Conservation (phyloP, 2,888 invertebrate species). For the Caenorhabditis sp. region DNA sequence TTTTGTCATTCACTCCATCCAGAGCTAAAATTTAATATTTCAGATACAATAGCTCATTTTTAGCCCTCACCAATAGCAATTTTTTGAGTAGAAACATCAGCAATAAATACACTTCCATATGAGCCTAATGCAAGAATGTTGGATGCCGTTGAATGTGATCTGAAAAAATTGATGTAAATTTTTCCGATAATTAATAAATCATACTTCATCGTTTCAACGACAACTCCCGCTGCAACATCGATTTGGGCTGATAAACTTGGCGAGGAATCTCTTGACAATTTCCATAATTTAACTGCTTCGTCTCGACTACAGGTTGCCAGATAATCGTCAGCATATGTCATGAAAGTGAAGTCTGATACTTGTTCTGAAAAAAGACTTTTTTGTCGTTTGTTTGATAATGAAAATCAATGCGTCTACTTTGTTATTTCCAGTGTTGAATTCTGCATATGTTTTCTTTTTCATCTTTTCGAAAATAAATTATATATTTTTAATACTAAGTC, state of each 20-base stretch:
- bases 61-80: slow-evolving; percentile 19
- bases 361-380: slow-evolving; percentile 80
- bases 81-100: slow-evolving; percentile 80
- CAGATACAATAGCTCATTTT: neutral
- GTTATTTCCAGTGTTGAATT: too few relatives aligned
- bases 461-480: neutral
- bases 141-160: slow-evolving; percentile 84
- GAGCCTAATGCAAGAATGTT: slow-evolving; percentile 87
- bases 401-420: too few relatives aligned
- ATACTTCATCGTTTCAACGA: slow-evolving; percentile 37
- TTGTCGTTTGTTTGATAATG: too few relatives aligned
- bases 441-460: neutral
- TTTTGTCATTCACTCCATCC: slow-evolving; percentile 74
- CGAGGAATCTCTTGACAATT: slow-evolving; percentile 77
- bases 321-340: slow-evolving; percentile 91
- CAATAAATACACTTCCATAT: slow-evolving; percentile 82
- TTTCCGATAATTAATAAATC: too few relatives aligned
- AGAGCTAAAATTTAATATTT: slow-evolving; percentile 33
- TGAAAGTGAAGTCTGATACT: slow-evolving; percentile 92
- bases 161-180: slow-evolving; percentile 7
- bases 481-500: too few relatives aligned
- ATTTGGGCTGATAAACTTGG: slow-evolving; percentile 36
- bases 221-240: slow-evolving; percentile 34
- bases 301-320: slow-evolving; percentile 82
- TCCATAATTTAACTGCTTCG: slow-evolving; percentile 70